Base-by-base conservation (phyloP, 2,888 invertebrate species). In the Ashinkailepas kermadecensis region DNA sequence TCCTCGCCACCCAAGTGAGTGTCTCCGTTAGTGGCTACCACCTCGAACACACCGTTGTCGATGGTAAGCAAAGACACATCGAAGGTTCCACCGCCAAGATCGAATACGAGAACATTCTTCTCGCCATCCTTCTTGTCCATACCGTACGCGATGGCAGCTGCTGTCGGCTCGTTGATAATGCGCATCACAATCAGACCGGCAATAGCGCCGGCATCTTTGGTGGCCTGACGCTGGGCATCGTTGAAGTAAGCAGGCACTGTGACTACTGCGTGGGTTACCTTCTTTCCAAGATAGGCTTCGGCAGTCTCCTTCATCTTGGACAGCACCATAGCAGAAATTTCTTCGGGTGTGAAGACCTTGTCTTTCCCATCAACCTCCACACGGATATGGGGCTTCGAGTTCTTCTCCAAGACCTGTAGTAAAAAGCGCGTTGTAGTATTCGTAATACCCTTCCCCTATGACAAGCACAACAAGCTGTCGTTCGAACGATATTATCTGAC, bases 161-260 rank as follows among this genome's bases (percentile, higher is more conserved):
- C 97, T 2, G 97, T 97, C 7, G 96, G 97, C 89, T 99, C 99
- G 87, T 99, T 99, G 87, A 99, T 98, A 87, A 98, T 98, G 87
- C 98, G 91, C 94, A 96, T 94, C 7, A 96, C 96, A 84, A 92
- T 92, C 81, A 97, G 90, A 81, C 97, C 91, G 85, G 99, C 95
- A 87, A 99, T 99, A 81, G 92, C 92, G 85, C 99, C 99, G 85
- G 99, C 99, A 89, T 99, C 99, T 88, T 98, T 98, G 82, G 98
- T 99, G 58, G 98, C 98, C 89, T 99, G 99, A 89, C 99, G 93
- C 89, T 99, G 99, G 84, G 98, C 99, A 89, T 99, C 99, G 87
- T 99, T 99, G 92, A 99, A 99, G 89, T 99, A 99, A 57, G 97
- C 97, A 12, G 97, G 97, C 1, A 97, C 97, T 0, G 97, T 97